A percentile compares a stretch with the other conserved stretches of the same genome.
phyloP scores from a whole-genome alignment of 2,113 vertebrate species.

The Pterophyllum scalare region DNA sequence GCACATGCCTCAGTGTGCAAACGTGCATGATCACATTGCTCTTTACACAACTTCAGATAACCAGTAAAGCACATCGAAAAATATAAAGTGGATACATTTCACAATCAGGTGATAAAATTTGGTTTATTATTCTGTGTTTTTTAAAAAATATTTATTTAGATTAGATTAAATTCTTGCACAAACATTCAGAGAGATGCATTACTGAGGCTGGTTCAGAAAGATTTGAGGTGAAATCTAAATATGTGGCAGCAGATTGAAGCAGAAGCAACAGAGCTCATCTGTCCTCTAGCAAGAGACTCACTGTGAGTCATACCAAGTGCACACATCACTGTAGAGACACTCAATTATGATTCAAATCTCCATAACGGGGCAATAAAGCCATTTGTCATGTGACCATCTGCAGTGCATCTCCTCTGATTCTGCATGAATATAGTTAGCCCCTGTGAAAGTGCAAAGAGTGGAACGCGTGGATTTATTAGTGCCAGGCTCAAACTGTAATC shows the following conservation, averaged over 20 bases:
- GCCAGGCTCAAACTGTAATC: constrained; percentile 61
- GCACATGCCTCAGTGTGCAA: constrained; percentile 73
- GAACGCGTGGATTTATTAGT: constrained; percentile 71
- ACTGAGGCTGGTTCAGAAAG: constrained; percentile 31
- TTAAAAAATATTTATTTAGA: constrained; percentile 11
- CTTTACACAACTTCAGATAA: constrained; percentile 47
- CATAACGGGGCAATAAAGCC: constrained; percentile 77
- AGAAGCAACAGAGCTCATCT: constrained; percentile 71
- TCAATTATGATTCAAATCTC: constrained; percentile 80
- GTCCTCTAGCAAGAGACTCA: constrained; percentile 71
- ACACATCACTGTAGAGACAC: constrained; percentile 72
- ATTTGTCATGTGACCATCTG: constrained; percentile 79
- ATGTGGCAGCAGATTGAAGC: constrained; percentile 48
- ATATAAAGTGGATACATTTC: neutral
- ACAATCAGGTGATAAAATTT: neutral
- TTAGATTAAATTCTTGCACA: constrained; percentile 23
- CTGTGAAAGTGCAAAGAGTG: constrained; percentile 54
- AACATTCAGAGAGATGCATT: neutral
- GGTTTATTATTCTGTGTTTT: neutral
- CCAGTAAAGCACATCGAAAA: constrained; percentile 29
- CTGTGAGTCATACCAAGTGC: constrained; percentile 72
- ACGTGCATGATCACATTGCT: constrained; percentile 65
- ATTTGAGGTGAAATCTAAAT: constrained; percentile 61
- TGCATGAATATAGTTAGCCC: constrained; percentile 66
- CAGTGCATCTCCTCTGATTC: constrained; percentile 62